A percentile compares a stretch with the other conserved stretches of the same genome.
These are phyloP conservation scores for Lacerta viridis DNA, from an alignment of 2,797 vertebrate genomes.

Conservation along the genomic window DNA sequence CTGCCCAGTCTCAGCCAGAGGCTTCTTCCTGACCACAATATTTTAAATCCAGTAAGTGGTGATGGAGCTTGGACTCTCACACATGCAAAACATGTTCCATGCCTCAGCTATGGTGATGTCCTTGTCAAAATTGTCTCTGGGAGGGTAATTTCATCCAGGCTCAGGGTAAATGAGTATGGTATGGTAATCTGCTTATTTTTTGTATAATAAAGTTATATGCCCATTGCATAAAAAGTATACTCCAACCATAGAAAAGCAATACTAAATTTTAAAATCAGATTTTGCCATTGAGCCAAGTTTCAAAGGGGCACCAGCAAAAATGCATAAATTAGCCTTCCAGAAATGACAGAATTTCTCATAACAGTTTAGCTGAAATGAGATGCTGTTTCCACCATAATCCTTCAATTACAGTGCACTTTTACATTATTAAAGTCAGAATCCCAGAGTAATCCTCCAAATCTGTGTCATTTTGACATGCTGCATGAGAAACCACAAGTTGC, in stretches of 20 bases:
- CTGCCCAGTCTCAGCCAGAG: neutral
- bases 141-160: neutral
- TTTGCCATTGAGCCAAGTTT: slow-evolving; percentile 30
- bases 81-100: neutral
- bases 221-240: neutral
- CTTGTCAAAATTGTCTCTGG: neutral
- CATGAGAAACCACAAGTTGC: slow-evolving; percentile 44
- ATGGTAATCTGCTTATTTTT: neutral
- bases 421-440: slow-evolving; percentile 69
- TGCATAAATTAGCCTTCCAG: slow-evolving; percentile 41
- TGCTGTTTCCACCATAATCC: slow-evolving; percentile 53
- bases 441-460: slow-evolving; percentile 65
- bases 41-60: neutral
- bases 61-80: neutral
- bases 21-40: neutral
- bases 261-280: slow-evolving; percentile 29
- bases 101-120: neutral
- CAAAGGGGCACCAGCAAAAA: slow-evolving; percentile 41
- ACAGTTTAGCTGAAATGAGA: slow-evolving; percentile 22
- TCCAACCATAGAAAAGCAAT: slow-evolving; percentile 44
- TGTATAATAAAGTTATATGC: neutral
- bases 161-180: neutral
- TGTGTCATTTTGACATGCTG: slow-evolving; percentile 45
- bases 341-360: slow-evolving; percentile 8
- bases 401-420: slow-evolving; percentile 69